Conservation (phyloP, 2,113 vertebrate genomes). For the Myocastor coypus region DNA sequence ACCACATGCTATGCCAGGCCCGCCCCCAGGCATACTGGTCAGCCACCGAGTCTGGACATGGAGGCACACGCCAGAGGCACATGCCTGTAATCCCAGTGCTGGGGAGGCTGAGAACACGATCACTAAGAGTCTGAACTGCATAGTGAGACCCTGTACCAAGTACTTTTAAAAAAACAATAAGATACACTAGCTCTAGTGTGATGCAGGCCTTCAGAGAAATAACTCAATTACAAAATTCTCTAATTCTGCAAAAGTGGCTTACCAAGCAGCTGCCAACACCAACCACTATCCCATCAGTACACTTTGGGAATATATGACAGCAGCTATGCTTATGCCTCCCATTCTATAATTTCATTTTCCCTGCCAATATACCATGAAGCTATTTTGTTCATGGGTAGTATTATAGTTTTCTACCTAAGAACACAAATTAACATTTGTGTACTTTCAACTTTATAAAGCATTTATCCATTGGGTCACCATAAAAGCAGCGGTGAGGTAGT, state of each 20-base stretch:
- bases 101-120: too few relatives aligned
- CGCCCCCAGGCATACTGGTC: too few relatives aligned
- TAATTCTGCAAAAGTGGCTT: neutral
- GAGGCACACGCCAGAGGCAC: too few relatives aligned
- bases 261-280: neutral
- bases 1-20: too few relatives aligned
- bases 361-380: neutral
- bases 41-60: too few relatives aligned
- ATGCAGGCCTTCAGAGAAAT: neutral
- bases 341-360: neutral
- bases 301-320: neutral
- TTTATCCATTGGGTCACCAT: neutral
- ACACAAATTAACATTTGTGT: neutral
- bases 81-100: too few relatives aligned
- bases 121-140: too few relatives aligned
- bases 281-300: neutral
- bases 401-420: neutral
- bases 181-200: neutral
- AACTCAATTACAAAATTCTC: neutral
- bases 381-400: neutral
- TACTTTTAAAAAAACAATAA: neutral
- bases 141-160: too few relatives aligned
- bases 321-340: neutral
- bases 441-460: constrained; percentile 29
- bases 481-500: neutral